Conservation (phyloP, 1,140 invertebrate genomes). For the Halesus radiatus region DNA sequence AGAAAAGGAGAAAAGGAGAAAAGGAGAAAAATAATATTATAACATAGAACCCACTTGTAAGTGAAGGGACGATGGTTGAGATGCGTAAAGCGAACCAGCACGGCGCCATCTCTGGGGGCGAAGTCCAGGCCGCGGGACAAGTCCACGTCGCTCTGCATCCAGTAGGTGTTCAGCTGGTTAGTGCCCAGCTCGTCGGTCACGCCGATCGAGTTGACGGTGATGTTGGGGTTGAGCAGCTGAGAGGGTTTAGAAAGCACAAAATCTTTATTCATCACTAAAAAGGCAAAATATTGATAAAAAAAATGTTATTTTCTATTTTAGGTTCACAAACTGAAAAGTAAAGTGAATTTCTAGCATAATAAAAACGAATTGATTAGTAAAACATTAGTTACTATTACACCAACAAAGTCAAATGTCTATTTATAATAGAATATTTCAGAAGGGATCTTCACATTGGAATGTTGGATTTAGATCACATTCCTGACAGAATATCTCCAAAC, state of each 20-base stretch:
- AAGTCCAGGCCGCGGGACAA: constrained; percentile 75
- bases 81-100: constrained; percentile 75
- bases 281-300: too few species aligned
- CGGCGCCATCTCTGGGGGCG: constrained; percentile 69
- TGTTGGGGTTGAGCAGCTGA: constrained; percentile 64
- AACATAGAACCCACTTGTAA: constrained; percentile 65
- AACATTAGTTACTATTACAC: too few species aligned
- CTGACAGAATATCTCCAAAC: too few species aligned
- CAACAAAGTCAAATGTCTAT: too few species aligned
- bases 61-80: constrained; percentile 76
- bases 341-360: too few species aligned
- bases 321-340: too few species aligned
- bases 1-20: not conserved
- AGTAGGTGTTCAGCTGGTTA: constrained; percentile 72
- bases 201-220: constrained; percentile 55
- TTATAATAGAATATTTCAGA: too few species aligned
- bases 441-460: too few species aligned
- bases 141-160: constrained; percentile 75
- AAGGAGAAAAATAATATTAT: not conserved
- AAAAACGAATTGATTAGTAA: too few species aligned
- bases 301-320: too few species aligned
- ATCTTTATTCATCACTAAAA: too few species aligned
- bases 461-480: too few species aligned
- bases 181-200: constrained; percentile 58
- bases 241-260: not conserved